phyloP scores from a whole-genome alignment of 2,888 invertebrate genomes.

The Orchestes rusci region DNA sequence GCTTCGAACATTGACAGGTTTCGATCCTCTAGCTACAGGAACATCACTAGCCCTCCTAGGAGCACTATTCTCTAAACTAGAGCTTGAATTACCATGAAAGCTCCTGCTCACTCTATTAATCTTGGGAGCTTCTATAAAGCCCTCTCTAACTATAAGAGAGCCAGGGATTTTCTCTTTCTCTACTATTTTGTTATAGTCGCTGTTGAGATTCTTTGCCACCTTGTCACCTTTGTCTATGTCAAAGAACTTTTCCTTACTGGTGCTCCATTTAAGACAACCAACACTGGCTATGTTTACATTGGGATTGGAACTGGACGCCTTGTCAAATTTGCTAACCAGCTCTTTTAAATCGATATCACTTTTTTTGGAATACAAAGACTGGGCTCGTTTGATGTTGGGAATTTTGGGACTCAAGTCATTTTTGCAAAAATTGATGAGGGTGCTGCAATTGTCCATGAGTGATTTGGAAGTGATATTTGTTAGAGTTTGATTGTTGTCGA shows the following conservation, averaged over 20 bases:
- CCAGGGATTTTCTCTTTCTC: constrained; percentile 38
- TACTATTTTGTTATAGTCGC: constrained; percentile 28
- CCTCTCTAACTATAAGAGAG: constrained; percentile 46
- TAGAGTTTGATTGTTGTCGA: constrained; percentile 27
- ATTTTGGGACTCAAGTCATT: constrained; percentile 25
- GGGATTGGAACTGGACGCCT: constrained; percentile 27
- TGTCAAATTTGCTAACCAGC: constrained; percentile 31
- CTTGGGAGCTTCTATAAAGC: constrained; percentile 47
- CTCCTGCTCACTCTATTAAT: constrained; percentile 46
- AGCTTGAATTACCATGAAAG: constrained; percentile 41
- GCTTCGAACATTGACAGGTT: not conserved
- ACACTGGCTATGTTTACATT: constrained; percentile 29
- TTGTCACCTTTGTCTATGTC: constrained; percentile 29
- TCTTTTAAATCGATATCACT: constrained; percentile 29
- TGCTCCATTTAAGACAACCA: constrained; percentile 38
- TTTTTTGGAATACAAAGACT: constrained; percentile 26
- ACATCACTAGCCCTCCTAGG: constrained; percentile 40
- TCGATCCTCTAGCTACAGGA: constrained; percentile 22
- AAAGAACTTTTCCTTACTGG: constrained; percentile 39
- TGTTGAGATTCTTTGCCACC: constrained; percentile 32
- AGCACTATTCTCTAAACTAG: constrained; percentile 31
- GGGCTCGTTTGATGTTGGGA: constrained; percentile 32
- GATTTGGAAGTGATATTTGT: constrained; percentile 25
- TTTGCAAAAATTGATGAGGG: constrained; percentile 28
- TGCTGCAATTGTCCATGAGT: constrained; percentile 19